Conservation (phyloP, 2,113 vertebrate species). For the Trogon surrucura region DNA sequence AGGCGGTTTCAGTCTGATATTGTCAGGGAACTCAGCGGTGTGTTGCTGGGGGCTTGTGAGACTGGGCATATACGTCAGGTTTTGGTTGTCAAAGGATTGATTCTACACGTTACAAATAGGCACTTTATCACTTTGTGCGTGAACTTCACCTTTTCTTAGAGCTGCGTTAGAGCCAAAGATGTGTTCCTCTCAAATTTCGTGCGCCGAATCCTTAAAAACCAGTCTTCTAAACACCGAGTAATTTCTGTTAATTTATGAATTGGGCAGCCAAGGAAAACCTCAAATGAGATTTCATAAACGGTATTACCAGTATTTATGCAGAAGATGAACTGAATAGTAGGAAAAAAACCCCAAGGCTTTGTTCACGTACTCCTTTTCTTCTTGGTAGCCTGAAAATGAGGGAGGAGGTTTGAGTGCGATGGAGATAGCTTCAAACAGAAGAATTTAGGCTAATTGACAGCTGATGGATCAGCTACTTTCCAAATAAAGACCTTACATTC, state of each 20-base stretch:
- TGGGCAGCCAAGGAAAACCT: not conserved
- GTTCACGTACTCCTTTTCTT: not conserved
- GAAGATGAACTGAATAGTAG: not conserved
- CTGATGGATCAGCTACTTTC: not conserved
- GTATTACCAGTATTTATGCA: not conserved
- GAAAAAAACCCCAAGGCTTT: not conserved
- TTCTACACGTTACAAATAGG: accelerated
- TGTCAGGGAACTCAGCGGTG: too few relatives aligned
- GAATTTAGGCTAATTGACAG: not conserved
- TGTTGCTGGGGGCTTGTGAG: too few relatives aligned
- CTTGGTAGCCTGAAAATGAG: not conserved
- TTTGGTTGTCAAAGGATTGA: not conserved
- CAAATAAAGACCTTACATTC: not conserved
- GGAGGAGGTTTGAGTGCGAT: not conserved
- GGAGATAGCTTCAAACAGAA: not conserved
- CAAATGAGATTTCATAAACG: not conserved
- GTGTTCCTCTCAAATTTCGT: accelerated
- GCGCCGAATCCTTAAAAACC: not conserved
- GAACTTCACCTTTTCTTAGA: not conserved
- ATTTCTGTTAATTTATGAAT: not conserved
- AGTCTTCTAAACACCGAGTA: not conserved
- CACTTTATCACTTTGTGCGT: accelerated
- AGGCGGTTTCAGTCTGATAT: not conserved
- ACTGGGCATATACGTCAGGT: accelerated
- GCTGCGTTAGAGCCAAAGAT: accelerated